Evolutionary conservation across 2,113 vertebrate genomes (phyloP).

Genomic region (Thalassarche chlororhynchos): DNA sequence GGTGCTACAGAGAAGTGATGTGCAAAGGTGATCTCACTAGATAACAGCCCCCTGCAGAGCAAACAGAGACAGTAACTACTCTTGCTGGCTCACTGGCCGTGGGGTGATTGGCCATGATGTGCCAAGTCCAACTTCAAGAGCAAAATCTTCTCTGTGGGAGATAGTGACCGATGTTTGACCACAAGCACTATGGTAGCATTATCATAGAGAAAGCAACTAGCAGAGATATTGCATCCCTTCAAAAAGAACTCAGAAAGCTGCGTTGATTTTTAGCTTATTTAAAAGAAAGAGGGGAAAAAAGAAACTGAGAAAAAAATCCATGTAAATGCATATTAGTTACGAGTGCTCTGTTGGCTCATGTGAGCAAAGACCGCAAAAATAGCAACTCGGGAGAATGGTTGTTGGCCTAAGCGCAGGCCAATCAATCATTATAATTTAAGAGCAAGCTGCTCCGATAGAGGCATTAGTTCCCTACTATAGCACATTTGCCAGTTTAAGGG

Average conservation of each 20-base stretch:
- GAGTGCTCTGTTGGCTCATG: background rate
- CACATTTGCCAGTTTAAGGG: background rate
- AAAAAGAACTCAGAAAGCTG: background rate
- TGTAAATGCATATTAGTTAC: background rate
- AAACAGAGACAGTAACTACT: background rate
- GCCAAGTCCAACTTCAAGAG: background rate
- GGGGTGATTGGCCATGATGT: background rate
- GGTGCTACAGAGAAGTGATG: background rate
- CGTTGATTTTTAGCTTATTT: background rate
- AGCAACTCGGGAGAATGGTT: background rate
- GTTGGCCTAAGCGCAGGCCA: background rate
- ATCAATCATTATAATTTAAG: conserved; percentile 17
- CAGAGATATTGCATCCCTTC: background rate
- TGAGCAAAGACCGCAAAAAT: background rate
- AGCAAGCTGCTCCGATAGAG: background rate
- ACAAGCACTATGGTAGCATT: background rate
- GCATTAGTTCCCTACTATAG: background rate
- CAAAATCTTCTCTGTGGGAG: background rate
- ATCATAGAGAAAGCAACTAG: background rate
- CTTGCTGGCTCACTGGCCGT: background rate
- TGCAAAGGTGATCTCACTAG: background rate
- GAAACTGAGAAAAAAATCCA: background rate
- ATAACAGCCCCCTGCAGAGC: background rate
- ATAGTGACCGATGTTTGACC: background rate
- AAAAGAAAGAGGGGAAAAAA: background rate